Percentiles rank a stretch among this genome's conserved stretches.
phyloP scores from a whole-genome alignment of 2,888 invertebrate species.

The Panzeria rudis region DNA sequence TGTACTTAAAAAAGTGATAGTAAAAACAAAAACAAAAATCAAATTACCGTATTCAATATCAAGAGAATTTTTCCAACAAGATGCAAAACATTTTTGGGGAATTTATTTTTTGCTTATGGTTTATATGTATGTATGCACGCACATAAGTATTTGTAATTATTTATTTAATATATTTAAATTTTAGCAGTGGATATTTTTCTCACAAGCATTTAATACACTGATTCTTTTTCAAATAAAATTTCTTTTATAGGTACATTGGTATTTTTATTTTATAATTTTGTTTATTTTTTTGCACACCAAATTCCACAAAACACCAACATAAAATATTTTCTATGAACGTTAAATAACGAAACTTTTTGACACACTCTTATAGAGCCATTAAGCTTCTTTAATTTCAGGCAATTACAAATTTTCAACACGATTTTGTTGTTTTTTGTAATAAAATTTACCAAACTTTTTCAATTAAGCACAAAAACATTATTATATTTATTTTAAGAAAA shows the following conservation, averaged over 20 bases:
- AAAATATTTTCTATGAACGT: neutral
- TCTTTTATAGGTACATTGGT: neutral
- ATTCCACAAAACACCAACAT: neutral
- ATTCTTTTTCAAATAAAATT: neutral
- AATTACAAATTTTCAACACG: conserved; percentile 58
- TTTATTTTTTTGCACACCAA: neutral
- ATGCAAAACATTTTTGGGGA: conserved; percentile 34
- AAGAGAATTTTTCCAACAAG: conserved; percentile 8
- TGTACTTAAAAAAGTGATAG: conserved; percentile 35
- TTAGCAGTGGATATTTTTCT: neutral
- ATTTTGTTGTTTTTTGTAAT: conserved; percentile 35
- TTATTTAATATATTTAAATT: neutral
- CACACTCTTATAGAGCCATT: conserved; percentile 38
- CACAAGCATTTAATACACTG: neutral
- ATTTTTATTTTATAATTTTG: too few species aligned
- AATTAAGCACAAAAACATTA: conserved; percentile 44
- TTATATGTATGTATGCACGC: neutral
- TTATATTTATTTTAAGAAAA: conserved; percentile 5
- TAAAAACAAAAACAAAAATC: conserved; percentile 22
- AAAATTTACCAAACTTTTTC: conserved; percentile 55
- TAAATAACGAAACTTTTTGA: conserved; percentile 28
- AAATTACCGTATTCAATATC: conserved; percentile 50
- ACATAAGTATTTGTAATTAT: neutral
- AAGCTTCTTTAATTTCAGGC: neutral
- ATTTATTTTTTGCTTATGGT: conserved; percentile 6